Evolutionary conservation across 1,140 invertebrate genomes (phyloP).

Genomic region (Lutraria rhynchaena): DNA sequence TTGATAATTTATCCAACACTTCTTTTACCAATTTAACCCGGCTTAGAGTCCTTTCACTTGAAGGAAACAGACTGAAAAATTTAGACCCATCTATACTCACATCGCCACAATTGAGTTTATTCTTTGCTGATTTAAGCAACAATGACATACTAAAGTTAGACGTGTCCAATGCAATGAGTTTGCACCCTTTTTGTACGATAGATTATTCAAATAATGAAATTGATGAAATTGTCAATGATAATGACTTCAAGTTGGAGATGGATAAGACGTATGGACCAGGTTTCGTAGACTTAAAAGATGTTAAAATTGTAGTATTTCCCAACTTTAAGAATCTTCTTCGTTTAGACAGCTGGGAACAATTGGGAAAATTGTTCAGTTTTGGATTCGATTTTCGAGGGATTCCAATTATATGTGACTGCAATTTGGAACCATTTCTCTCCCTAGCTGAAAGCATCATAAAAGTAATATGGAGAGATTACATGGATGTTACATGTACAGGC

Average conservation of each 20-base stretch:
- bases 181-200: conserved; percentile 20
- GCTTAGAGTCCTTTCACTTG: conserved; percentile 3
- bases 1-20: conserved; percentile 16
- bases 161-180: conserved; percentile 25
- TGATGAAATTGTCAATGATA: conserved; percentile 7
- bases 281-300: conserved; percentile 21
- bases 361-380: conserved; percentile 35
- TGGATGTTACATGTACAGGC: conserved; percentile 20
- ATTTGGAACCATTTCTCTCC: conserved; percentile 37
- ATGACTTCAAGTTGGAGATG: neutral
- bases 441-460: neutral
- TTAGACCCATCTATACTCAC: conserved; percentile 20
- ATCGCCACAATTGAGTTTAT: conserved; percentile 1
- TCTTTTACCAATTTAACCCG: conserved; percentile 16
- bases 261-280: conserved; percentile 45
- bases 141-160: conserved; percentile 40
- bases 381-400: conserved; percentile 32
- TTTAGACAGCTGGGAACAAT: conserved; percentile 9
- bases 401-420: conserved; percentile 36
- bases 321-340: conserved; percentile 33
- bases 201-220: conserved; percentile 24
- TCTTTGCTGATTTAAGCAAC: conserved; percentile 20
- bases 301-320: conserved; percentile 19
- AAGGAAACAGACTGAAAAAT: conserved; percentile 18
- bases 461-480: conserved; percentile 8